Base-by-base conservation (phyloP, 2,888 invertebrate species). In the Caprella mutica region DNA sequence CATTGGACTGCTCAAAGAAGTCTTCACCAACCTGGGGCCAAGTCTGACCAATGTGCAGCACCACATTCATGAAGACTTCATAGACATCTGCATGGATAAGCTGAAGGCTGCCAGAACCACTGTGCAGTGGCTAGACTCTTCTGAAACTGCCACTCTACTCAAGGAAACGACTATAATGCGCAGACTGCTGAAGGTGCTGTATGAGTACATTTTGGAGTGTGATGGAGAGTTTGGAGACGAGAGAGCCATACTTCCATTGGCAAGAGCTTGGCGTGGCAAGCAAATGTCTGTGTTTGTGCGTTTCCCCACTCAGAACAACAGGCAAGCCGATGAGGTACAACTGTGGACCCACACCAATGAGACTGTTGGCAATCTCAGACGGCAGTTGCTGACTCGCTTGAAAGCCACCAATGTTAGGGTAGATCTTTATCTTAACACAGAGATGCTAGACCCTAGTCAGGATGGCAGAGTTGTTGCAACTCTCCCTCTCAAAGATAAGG, bases 301-400 rank as follows among this genome's bases (percentile, higher is more conserved):
- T 69, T 84, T 94, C 76, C 85, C 88, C 73, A 82, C 86, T 74
- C 86, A 86, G 65, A 86, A 86, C 12, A 86, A 86, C 12, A 84
- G 87, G 68, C 71, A 73, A 62, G 81, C 86, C 52, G 94, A 96
- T 66, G 94, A 96, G 70, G 78, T 92, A 68, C 94, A 96, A 72
- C 76, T 96, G 60, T 85, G 83, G 71, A 90, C 93, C 43, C 96
- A 96, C 75, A 86, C 86, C 59, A 94, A 96, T 73, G 93, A 96
- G 72, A 93, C 93, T 3, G 77, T 96, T 67, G 86, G 86, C 54
- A 84, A 88, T 33, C 78, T 94, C 62, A 80, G 92, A 66, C 78
- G 88, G 58, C 82, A 83, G 68, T 81, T 90, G 69, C 77, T 86
- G 70, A 78, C 82, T 68, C 77, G 84, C 56, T 71, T 76, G 46